phyloP scores from a whole-genome alignment of 2,797 vertebrate genomes.

The Hapalemur alaotrensis region DNA sequence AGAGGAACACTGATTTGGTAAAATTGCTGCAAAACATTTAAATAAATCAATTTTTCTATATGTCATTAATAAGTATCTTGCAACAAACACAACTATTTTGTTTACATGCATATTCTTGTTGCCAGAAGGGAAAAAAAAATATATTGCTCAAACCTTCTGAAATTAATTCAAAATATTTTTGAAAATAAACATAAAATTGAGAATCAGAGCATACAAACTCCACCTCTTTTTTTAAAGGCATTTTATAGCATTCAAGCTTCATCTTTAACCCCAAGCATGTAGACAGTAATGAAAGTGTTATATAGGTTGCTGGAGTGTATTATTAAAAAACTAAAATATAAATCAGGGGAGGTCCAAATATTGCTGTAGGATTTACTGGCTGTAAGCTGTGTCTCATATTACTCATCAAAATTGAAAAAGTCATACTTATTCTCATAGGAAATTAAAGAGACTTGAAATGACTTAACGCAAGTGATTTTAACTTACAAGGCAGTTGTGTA shows the following conservation, averaged over 20 bases:
- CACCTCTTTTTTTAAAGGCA: conserved; percentile 17
- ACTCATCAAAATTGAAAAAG: conserved; percentile 72
- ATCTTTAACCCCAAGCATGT: conserved; percentile 71
- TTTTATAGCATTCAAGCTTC: conserved; percentile 47
- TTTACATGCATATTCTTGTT: conserved; percentile 26
- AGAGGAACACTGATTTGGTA: neutral
- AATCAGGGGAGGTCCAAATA: conserved; percentile 60
- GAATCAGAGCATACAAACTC: neutral
- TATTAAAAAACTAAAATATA: conserved; percentile 68
- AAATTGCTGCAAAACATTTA: conserved; percentile 20
- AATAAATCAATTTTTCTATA: neutral
- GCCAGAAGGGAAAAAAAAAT: neutral
- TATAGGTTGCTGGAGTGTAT: conserved; percentile 46
- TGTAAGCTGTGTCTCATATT: conserved; percentile 53
- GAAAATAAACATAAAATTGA: conserved; percentile 29
- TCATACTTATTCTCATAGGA: conserved; percentile 71
- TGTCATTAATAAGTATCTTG: neutral
- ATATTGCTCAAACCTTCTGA: neutral
- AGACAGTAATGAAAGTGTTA: conserved; percentile 73
- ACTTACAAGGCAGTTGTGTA: conserved; percentile 65
- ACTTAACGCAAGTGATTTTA: conserved; percentile 74
- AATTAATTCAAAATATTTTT: conserved; percentile 13
- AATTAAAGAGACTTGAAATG: conserved; percentile 70
- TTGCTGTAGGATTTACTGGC: conserved; percentile 68
- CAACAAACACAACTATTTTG: neutral